These are phyloP conservation scores for Porites rus DNA, from an alignment of 92 coral and sea anemone genomes.

Conservation along the genomic window DNA sequence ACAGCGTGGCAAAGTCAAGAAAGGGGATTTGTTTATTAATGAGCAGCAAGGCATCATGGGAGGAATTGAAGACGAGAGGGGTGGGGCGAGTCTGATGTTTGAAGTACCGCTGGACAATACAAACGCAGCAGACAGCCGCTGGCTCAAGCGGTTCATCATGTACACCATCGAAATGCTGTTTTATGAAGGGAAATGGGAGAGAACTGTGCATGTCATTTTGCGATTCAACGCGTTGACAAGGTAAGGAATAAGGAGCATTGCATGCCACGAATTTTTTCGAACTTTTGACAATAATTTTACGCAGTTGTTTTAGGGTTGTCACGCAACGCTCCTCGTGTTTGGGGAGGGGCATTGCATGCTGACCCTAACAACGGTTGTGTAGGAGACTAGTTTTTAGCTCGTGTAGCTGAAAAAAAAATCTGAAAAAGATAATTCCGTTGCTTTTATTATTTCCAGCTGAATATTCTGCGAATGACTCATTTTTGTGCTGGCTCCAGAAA, in stretches of 20 bases:
- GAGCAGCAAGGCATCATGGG: slow-evolving; percentile 84
- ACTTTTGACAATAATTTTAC: too few species aligned
- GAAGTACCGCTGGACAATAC: slow-evolving; percentile 91
- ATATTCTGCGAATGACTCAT: too few species aligned
- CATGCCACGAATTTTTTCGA: too few species aligned
- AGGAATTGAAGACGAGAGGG: slow-evolving; percentile 91
- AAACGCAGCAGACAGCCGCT: slow-evolving; percentile 77
- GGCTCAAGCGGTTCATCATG: slow-evolving; percentile 87
- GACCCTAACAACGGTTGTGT: too few species aligned
- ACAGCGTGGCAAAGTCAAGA: slow-evolving; percentile 77
- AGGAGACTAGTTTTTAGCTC: too few species aligned
- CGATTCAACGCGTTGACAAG: slow-evolving; percentile 92
- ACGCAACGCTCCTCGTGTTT: too few species aligned
- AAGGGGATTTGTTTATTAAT: slow-evolving; percentile 78
- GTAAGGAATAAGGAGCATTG: slow-evolving; percentile 29
- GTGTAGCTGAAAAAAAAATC: too few species aligned
- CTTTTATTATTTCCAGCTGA: too few species aligned
- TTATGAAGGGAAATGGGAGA: slow-evolving; percentile 93
- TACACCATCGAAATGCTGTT: slow-evolving; percentile 89
- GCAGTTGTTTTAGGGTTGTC: too few species aligned
- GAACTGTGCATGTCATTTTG: slow-evolving; percentile 80
- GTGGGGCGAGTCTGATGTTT: slow-evolving; percentile 91
- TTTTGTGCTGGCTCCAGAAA: too few species aligned
- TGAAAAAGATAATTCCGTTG: too few species aligned
- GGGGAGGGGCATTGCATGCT: too few species aligned